phyloP scores from a whole-genome alignment of 2,797 vertebrate genomes.

The Acrocephalus scirpaceus region DNA sequence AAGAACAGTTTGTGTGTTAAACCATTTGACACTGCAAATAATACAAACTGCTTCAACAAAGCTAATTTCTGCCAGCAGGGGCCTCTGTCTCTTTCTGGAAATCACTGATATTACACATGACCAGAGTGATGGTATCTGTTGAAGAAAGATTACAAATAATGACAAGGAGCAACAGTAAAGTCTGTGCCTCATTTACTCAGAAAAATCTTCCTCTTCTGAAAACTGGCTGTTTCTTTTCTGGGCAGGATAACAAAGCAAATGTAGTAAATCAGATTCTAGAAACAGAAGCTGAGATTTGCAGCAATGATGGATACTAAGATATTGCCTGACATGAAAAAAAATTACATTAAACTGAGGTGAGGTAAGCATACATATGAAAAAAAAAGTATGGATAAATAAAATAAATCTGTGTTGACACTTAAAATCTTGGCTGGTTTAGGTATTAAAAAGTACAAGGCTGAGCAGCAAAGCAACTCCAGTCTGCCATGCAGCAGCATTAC shows the following conservation, averaged over 20 bases:
- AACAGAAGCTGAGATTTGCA: not conserved
- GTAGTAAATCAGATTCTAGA: not conserved
- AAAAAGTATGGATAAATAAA: not conserved
- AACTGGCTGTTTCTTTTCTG: not conserved
- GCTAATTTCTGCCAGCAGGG: not conserved
- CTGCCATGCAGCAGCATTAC: not conserved
- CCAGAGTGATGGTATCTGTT: not conserved
- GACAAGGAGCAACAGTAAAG: not conserved
- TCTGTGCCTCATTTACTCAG: not conserved
- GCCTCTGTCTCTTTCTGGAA: constrained; percentile 2
- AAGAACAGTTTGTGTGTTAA: constrained; percentile 8
- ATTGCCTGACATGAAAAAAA: not conserved
- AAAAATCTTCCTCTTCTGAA: not conserved
- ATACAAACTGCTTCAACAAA: constrained; percentile 16
- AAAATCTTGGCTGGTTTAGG: not conserved
- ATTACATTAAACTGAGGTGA: not conserved
- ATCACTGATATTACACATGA: not conserved
- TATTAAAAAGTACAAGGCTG: not conserved
- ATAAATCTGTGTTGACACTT: not conserved
- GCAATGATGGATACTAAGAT: not conserved
- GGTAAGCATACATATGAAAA: not conserved
- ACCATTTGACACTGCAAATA: constrained; percentile 9
- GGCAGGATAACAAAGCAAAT: not conserved
- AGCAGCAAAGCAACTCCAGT: not conserved
- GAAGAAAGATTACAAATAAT: not conserved